Base-by-base conservation (phyloP, 2,113 vertebrate species). In the Tachysurus fulvidraco region DNA sequence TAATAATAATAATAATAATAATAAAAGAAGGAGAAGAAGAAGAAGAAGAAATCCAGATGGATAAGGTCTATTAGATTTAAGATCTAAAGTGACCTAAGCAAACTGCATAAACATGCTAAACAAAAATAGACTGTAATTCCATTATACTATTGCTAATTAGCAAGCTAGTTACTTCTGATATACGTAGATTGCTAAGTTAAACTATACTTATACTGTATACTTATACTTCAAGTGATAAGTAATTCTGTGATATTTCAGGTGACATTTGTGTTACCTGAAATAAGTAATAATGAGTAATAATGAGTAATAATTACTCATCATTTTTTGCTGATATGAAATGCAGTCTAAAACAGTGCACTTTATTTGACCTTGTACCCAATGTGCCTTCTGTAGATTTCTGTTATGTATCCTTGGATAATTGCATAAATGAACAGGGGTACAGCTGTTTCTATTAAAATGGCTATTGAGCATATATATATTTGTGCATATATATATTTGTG, bases 401-500 rank as follows among this genome's bases (percentile, higher is more conserved):
- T 65, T 65, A 12, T 67, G n/a, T 12, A 36, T 69, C 13, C 16
- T 36, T 69, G 28, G 13, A 69, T 36, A 69, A 69, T 30, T 69
- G 67, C 67, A 69, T 16, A 14, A 28, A 30, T 67, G 28, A 16
- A 28, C 64, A 67, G 25, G 60, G 60, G 25, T 64, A 67, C 64
- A 67, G 64, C 64, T 67, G 67, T 71, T 71, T 71, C 67, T 71
- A 41, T 71, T 71, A 71, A 71, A 71, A 17, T 19, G 36, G 13
- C 65, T 13, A 2, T 30, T 19, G 67, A 71, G 17, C 12, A 9
- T 41, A 41, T 41, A n/a, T n/a, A n/a, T n/a, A n/a, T n/a, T n/a
- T n/a, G n/a, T n/a, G n/a, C n/a, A n/a, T n/a, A n/a, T n/a, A n/a
- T n/a, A 17, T 21, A 73, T 69, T 19, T 73, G 8, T 73, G 13